Evolutionary conservation across 2,797 vertebrate species (phyloP), one percentile per base, ranked within the genome.

Genomic region (Coreius guichenoti): DNA sequence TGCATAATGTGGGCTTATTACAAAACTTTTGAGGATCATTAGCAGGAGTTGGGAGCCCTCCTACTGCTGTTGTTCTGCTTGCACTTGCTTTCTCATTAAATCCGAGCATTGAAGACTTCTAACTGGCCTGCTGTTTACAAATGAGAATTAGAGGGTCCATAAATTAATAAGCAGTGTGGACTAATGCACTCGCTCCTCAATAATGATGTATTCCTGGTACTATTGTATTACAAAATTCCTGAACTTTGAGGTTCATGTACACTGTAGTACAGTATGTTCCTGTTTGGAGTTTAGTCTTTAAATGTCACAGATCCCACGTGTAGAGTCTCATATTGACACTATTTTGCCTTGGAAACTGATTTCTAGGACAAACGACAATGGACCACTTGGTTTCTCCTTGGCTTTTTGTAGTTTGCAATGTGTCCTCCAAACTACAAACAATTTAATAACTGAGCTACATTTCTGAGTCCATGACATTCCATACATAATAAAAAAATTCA

Each of bases 31-130:
- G 83, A 63, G 54, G 26, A 63, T 80, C 68, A 85, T 85, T 85
- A 84, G 63, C 72, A 69, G 47, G 54, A 84, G 77, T 72, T 61
- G 39, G 81, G 67, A 63, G 68, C 67, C 26, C 54, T 84, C 29
- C 79, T 82, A 33, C 47, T 76, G 87, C 29, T 80, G 69, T 87
- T 88, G 77, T 86, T 73, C 74, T 69, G 85, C 81, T 70, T 81
- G 39, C 68, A 70, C 21, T 80, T 72, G 74, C 45, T 84, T 87
- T 78, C 73, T 82, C 69, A 80, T 85, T 88, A 90, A 87, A 86
- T 49, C 86, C 2, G 43, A 61, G 51, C 23, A 86, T 23, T 51
- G 36, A 73, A 86, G 78, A 73, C 61, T 61, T 73, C 36, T 76
- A 21, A 51, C 74, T 49, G 76, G 77, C 72, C 68, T 33, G 43